phyloP scores from a whole-genome alignment of 2,888 invertebrate species.

The Diadromus collaris region DNA sequence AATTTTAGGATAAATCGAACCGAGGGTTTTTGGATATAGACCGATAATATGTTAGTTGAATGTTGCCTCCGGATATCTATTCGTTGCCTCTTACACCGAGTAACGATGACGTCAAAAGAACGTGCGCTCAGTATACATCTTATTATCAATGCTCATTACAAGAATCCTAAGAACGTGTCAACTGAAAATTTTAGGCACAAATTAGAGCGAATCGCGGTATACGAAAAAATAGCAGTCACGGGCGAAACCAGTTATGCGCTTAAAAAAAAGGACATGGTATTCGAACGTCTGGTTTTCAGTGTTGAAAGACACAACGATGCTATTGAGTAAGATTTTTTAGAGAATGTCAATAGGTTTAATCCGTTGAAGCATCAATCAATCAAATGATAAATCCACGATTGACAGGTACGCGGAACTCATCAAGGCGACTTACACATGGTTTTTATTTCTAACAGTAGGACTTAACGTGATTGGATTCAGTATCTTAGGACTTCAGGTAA shows the following conservation, averaged over 20 bases:
- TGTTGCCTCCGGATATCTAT: too few relatives aligned
- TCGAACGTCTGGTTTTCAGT: constrained; percentile 13
- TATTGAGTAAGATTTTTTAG: constrained; percentile 20
- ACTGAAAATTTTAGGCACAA: constrained; percentile 3
- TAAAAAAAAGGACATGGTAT: background rate
- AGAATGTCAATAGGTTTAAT: background rate
- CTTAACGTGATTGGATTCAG: background rate
- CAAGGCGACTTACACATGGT: background rate
- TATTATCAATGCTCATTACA: background rate
- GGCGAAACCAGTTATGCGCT: background rate
- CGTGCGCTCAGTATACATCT: too few relatives aligned
- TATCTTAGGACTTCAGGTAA: background rate
- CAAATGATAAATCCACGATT: background rate
- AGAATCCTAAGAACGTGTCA: background rate
- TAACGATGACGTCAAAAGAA: too few relatives aligned
- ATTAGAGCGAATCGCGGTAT: background rate
- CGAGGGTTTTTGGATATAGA: too few relatives aligned
- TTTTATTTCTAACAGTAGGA: background rate
- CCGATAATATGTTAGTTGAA: too few relatives aligned
- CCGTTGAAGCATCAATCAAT: background rate
- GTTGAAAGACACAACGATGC: constrained; percentile 41
- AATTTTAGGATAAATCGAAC: too few relatives aligned
- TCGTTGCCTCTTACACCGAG: too few relatives aligned
- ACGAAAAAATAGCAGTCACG: background rate
- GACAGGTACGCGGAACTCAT: background rate